Conservation (phyloP, 2,113 vertebrate genomes). For the Scytalopus superciliaris region DNA sequence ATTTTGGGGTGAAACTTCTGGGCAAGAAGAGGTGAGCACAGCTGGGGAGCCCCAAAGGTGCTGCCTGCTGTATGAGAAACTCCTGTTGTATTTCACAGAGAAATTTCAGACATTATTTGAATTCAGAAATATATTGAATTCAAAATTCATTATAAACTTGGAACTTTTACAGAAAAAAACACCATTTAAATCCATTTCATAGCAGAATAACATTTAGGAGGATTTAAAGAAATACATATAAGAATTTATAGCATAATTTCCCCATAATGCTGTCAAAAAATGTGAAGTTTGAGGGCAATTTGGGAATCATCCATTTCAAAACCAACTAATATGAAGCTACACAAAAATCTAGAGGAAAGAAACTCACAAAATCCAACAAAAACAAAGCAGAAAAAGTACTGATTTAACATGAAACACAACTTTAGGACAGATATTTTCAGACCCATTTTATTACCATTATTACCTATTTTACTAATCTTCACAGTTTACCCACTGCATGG, state of each 20-base stretch:
- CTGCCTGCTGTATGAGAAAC: background rate
- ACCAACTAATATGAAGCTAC: background rate
- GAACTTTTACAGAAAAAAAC: background rate
- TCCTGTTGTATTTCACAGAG: background rate
- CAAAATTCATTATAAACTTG: background rate
- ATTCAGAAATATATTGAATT: background rate
- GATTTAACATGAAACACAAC: background rate
- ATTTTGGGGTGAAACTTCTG: background rate
- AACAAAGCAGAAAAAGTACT: background rate
- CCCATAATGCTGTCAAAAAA: background rate
- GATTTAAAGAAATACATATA: background rate
- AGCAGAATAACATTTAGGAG: background rate
- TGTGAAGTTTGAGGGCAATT: background rate
- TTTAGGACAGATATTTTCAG: background rate
- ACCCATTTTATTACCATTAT: background rate
- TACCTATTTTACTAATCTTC: background rate
- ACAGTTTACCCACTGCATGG: background rate
- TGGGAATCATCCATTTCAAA: background rate
- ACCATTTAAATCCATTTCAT: background rate
- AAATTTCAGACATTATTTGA: background rate
- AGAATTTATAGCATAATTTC: background rate
- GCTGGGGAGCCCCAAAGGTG: accelerated
- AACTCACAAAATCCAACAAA: background rate
- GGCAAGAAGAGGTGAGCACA: background rate
- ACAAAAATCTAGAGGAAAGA: background rate